A percentile compares a stretch with the other conserved stretches of the same genome.
These are phyloP conservation scores for Coracias cyanogaster DNA, from an alignment of 2,797 vertebrate genomes.

Conservation along the genomic window DNA sequence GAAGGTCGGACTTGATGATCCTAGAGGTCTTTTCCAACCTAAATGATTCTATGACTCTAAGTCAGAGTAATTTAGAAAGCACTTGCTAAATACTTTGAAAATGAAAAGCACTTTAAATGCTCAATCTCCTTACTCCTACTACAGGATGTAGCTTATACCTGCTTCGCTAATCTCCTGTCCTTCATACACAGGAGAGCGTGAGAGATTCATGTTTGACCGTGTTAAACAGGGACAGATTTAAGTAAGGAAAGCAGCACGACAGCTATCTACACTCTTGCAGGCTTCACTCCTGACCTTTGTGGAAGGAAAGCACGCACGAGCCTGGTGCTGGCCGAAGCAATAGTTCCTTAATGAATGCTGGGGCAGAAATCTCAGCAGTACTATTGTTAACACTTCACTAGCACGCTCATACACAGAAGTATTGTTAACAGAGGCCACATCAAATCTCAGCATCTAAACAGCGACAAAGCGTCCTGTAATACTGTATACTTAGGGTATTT, in stretches of 20 bases:
- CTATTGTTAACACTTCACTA: not conserved
- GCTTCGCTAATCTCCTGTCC: not conserved
- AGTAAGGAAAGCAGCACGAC: not conserved
- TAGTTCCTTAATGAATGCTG: not conserved
- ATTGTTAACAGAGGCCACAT: not conserved
- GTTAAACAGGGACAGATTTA: not conserved
- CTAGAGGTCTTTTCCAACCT: too few relatives aligned
- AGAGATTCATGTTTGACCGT: rapidly evolving
- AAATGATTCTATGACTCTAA: not conserved
- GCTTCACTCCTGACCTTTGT: not conserved
- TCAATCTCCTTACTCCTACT: not conserved
- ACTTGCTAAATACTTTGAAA: not conserved
- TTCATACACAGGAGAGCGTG: not conserved
- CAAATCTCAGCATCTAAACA: not conserved
- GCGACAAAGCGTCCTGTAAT: not conserved
- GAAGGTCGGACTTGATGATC: too few relatives aligned
- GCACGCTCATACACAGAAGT: too few relatives aligned
- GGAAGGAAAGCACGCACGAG: rapidly evolving
- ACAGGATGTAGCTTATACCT: not conserved
- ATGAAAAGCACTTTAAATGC: not conserved
- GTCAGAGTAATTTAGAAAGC: not conserved
- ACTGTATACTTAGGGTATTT: not conserved
- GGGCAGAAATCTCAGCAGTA: not conserved
- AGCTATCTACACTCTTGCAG: not conserved
- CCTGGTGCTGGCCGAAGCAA: not conserved